A percentile compares a stretch with the other conserved stretches of the same genome.
Conservation (phyloP, 1,140 invertebrate species). For the Diuraphis noxia region DNA sequence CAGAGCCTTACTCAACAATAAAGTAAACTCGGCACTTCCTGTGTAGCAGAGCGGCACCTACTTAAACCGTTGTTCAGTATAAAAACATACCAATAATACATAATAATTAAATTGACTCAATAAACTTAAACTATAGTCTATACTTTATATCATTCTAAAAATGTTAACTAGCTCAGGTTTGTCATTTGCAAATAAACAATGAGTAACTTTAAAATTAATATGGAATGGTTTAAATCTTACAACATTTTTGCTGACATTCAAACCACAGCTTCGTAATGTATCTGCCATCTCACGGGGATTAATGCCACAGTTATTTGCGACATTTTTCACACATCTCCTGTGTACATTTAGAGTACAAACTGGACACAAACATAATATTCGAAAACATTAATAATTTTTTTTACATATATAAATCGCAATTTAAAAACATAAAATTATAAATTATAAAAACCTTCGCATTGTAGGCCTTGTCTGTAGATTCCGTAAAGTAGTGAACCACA, state of each 20-base stretch:
- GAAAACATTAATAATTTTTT: constrained; percentile 7
- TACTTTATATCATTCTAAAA: background rate
- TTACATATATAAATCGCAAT: background rate
- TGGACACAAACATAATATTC: constrained; percentile 59
- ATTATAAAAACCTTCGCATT: constrained; percentile 84
- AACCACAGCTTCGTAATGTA: constrained; percentile 45
- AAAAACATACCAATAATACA: background rate
- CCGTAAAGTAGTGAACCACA: constrained; percentile 97
- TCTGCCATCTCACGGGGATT: constrained; percentile 95
- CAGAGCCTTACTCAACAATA: too few species aligned
- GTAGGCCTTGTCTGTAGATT: constrained; percentile 92
- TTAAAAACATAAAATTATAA: background rate
- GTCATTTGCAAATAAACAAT: background rate
- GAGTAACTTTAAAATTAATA: background rate
- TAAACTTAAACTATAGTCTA: background rate
- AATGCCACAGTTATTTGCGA: constrained; percentile 98
- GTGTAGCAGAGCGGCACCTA: background rate
- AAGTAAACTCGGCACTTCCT: too few species aligned
- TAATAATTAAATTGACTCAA: background rate
- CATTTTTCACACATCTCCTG: constrained; percentile 98
- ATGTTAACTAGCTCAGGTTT: background rate
- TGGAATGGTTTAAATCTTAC: constrained; percentile 7
- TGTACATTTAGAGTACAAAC: constrained; percentile 98
- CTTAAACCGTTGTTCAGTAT: background rate
- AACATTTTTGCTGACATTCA: constrained; percentile 44